phyloP scores from a whole-genome alignment of 2,888 invertebrate species.

The Hirtodrosophila histrioides region DNA sequence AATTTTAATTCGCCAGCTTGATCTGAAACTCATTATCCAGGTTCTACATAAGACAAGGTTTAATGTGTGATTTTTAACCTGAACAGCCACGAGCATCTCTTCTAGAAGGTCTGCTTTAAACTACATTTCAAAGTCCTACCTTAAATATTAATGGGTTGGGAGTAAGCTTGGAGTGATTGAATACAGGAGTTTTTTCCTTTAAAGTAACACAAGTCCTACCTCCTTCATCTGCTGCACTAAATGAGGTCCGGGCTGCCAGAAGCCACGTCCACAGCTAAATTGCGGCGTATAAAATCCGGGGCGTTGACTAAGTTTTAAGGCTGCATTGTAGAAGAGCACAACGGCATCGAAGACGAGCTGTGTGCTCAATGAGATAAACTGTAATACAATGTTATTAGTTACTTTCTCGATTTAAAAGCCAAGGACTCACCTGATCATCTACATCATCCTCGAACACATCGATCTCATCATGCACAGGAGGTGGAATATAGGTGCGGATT shows the following conservation, averaged over 20 bases:
- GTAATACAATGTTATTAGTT: neutral
- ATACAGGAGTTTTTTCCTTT: too few species aligned
- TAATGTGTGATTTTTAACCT: too few species aligned
- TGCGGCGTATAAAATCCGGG: constrained; percentile 64
- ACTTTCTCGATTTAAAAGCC: too few species aligned
- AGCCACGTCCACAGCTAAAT: constrained; percentile 68
- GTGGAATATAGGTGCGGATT: constrained; percentile 70
- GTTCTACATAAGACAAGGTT: too few species aligned
- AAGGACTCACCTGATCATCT: constrained; percentile 45
- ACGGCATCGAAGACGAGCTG: constrained; percentile 96
- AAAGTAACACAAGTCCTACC: constrained; percentile 81
- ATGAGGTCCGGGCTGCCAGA: constrained; percentile 86
- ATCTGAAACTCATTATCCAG: too few species aligned
- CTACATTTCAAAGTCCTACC: too few species aligned
- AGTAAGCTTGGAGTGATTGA: too few species aligned
- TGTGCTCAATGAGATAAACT: constrained; percentile 59
- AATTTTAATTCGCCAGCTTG: too few species aligned
- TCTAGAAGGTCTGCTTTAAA: too few species aligned
- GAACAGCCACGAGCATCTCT: too few species aligned
- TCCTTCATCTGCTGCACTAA: constrained; percentile 88
- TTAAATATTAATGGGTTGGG: too few species aligned
- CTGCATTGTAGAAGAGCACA: constrained; percentile 94
- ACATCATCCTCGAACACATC: constrained; percentile 68
- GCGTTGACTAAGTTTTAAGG: constrained; percentile 84
- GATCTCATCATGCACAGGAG: constrained; percentile 69